A percentile compares a stretch with the other conserved stretches of the same genome.
These are phyloP conservation scores for Hyles euphorbiae DNA, from an alignment of 1,140 invertebrate genomes.

Conservation along the genomic window DNA sequence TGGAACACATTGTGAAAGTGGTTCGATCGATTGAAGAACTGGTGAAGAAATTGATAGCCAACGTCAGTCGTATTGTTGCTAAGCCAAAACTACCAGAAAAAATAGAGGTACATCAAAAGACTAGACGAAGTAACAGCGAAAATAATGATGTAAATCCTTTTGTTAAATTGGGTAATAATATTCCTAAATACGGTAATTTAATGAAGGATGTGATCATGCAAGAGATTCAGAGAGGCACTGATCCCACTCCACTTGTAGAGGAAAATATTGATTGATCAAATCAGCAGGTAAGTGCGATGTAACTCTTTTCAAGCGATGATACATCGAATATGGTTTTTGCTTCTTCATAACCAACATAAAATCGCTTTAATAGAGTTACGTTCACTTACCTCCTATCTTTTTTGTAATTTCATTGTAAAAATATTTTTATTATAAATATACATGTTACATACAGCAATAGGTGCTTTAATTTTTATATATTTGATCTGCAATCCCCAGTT, in stretches of 20 bases:
- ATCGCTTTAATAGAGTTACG: constrained; percentile 18
- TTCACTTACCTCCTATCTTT: constrained; percentile 14
- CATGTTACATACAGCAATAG: not conserved
- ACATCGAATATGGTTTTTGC: no score
- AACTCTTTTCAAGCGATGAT: constrained; percentile 17
- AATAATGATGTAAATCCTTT: constrained; percentile 30
- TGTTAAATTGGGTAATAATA: constrained; percentile 30
- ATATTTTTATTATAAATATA: not conserved
- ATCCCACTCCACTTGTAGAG: constrained; percentile 36
- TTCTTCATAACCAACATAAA: no score
- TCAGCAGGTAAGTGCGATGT: constrained; percentile 22
- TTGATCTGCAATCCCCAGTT: no score
- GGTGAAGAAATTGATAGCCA: constrained; percentile 33
- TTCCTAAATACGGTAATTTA: constrained; percentile 42
- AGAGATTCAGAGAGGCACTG: constrained; percentile 23
- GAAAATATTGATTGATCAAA: constrained; percentile 7
- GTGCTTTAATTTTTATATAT: no score
- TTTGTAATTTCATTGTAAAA: not conserved
- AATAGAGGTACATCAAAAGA: constrained; percentile 30
- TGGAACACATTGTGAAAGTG: constrained; percentile 43
- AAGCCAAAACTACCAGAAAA: constrained; percentile 43
- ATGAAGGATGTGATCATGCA: constrained; percentile 37
- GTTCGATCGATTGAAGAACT: constrained; percentile 30
- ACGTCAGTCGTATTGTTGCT: constrained; percentile 27
- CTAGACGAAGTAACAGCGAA: constrained; percentile 24